Evolutionary conservation across 2,113 vertebrate species (phyloP).

Genomic region (Rhea americana): DNA sequence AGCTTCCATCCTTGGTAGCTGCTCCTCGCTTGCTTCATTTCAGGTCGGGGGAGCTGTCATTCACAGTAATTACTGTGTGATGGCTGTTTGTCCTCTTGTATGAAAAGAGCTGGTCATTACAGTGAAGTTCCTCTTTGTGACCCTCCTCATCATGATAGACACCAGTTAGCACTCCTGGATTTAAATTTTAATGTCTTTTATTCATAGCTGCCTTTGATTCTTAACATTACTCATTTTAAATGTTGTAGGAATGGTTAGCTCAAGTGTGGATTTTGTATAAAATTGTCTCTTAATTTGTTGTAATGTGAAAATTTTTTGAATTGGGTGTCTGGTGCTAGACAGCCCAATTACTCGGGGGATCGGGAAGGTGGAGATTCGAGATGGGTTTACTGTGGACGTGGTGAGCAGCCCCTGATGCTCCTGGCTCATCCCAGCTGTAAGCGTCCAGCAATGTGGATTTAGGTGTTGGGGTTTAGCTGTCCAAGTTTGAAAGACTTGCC

Average conservation of each 20-base stretch:
- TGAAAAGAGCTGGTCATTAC: neutral
- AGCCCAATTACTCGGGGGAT: accelerated
- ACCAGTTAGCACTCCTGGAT: neutral
- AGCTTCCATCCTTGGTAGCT: neutral
- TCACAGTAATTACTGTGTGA: neutral
- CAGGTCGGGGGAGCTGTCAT: neutral
- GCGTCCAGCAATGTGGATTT: accelerated
- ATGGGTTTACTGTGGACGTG: neutral
- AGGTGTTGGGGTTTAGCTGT: neutral
- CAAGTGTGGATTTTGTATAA: neutral
- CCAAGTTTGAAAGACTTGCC: accelerated
- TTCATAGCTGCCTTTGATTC: neutral
- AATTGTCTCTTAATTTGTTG: neutral
- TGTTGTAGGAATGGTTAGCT: neutral
- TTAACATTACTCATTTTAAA: neutral
- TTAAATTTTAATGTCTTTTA: neutral
- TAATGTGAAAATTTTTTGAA: neutral
- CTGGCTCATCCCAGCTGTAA: neutral
- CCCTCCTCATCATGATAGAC: neutral
- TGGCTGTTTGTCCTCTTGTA: neutral
- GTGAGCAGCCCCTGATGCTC: neutral
- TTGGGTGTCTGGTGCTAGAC: neutral
- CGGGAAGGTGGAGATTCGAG: neutral
- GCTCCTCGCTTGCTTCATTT: neutral
- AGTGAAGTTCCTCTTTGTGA: neutral